Base-by-base conservation (phyloP, 2,888 invertebrate species). In the Acronicta aceris region DNA sequence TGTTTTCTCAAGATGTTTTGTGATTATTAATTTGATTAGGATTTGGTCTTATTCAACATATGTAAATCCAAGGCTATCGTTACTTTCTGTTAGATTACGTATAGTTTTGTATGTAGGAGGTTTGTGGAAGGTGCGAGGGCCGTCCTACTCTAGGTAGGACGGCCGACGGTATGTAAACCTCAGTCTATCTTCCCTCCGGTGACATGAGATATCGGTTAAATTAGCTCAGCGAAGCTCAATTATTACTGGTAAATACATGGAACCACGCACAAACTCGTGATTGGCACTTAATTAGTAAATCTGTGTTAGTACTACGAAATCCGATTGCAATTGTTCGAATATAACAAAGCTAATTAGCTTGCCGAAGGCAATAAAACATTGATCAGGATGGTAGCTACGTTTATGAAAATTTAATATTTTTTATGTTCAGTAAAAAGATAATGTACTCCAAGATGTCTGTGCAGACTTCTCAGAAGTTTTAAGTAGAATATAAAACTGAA, bases 391-490 rank as follows among this genome's bases (percentile, higher is more conserved):
- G 21, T 4, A 21, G 21, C 21, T 21, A 21, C 21, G 21, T 2
- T 4, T 2, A 21, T 3, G 2, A 21, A 21, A 3, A 41, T 42
- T 57, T 53, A 56, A 58, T 47, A 21, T 50, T 55, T 68, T 68
- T 73, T 65, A 76, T 63, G 62, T 65, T 63, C 65, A 65, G 71
- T 76, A 65, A 74, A 73, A 67, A 74, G 66, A 78, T 78, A 76
- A 76, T 76, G 46, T 67, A 56, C 60, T 59, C 17, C 25, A 41
- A 53, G 63, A 56, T 58, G 57, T n/a, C 65, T 61, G 59, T 56
- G 53, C 65, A 51, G 66, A 55, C 56, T 49, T 59, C 61, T 76
- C 60, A 58, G 68, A 78, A 78, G 57, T 78, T 76, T 76, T 78
- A 71, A 78, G 74, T 65, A 62, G 61, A 67, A 65, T 74, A 74